Base-by-base conservation (phyloP, 2,888 invertebrate genomes). In the Dynastes maya region DNA sequence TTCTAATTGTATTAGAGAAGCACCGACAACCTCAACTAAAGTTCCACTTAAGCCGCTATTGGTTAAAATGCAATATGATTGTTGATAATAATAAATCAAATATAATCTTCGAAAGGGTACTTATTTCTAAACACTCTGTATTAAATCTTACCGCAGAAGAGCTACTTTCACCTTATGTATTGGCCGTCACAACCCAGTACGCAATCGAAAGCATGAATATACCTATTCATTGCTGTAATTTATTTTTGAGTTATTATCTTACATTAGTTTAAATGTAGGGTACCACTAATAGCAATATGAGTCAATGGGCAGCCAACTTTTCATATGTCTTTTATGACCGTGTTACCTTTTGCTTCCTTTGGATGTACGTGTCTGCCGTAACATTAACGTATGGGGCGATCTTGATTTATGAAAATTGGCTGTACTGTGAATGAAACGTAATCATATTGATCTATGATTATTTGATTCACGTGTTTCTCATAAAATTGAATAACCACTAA, bases 401-500 rank as follows among this genome's bases (percentile, higher is more conserved):
- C 13, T 29, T 32, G 63, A 63, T 63, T 63, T 63, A 63, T 63
- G 63, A 63, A 63, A 63, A 63, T 63, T 29, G 22, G 63, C 63
- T 4, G 63, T 32, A 13, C 29, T 63, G 8, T 29, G 63, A 63
- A 63, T 63, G n/a, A 63, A 63, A 27, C 11, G 63, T 63, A 63
- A 63, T 63, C 29, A 63, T 63, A 32, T 32, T 29, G 63, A 63
- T 63, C 63, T 63, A 63, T 13, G 63, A 63, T 63, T 63, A 63
- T 63, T 61, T 63, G 63, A 11, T 27, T 29, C 29, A 63, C 63
- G 63, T 29, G 13, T 63, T 63, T 63, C 63, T 29, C 63, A 32
- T 63, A 63, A 63, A 63, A 29, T 63, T 29, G 29, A 63, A 32
- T 63, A 32, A 27, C 29, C 27, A 29, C 29, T 29, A 63, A 63